Percentiles rank a stretch among this genome's conserved stretches.
phyloP scores from a whole-genome alignment of 2,888 invertebrate species.

The Muscina levida region DNA sequence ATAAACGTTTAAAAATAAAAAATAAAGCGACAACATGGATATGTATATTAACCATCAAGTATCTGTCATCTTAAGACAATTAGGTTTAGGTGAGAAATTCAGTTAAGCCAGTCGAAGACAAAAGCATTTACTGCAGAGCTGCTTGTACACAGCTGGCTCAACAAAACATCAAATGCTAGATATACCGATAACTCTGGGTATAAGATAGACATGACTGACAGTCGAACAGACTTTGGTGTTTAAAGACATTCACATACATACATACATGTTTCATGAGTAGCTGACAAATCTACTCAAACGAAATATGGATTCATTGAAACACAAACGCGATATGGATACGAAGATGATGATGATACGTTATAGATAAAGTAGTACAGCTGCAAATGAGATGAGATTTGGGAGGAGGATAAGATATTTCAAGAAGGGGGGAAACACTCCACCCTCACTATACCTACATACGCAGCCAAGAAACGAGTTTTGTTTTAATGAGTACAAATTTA shows the following conservation, averaged over 20 bases:
- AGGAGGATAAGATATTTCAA: background rate
- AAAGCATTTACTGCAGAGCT: background rate
- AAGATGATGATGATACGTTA: slow-evolving; percentile 20
- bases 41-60: slow-evolving; percentile 3
- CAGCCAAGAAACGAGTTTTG: slow-evolving; percentile 30
- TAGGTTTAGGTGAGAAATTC: slow-evolving; percentile 52
- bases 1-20: background rate
- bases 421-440: background rate
- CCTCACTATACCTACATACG: background rate
- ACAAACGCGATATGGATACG: background rate
- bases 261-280: background rate
- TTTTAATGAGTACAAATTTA: slow-evolving; percentile 46
- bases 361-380: slow-evolving; percentile 10
- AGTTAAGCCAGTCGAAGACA: slow-evolving; percentile 13
- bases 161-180: slow-evolving; percentile 43
- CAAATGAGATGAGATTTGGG: slow-evolving; percentile 23
- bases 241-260: background rate
- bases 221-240: too few relatives aligned
- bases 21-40: background rate
- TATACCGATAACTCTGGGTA: slow-evolving; percentile 26
- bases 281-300: slow-evolving; percentile 14
- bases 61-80: slow-evolving; percentile 34
- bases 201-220: too few relatives aligned
- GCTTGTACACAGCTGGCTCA: slow-evolving; percentile 11
- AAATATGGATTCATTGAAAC: slow-evolving; percentile 9